A percentile compares a stretch with the other conserved stretches of the same genome.
phyloP scores from a whole-genome alignment of 2,797 vertebrate species.

The Mus spretus region DNA sequence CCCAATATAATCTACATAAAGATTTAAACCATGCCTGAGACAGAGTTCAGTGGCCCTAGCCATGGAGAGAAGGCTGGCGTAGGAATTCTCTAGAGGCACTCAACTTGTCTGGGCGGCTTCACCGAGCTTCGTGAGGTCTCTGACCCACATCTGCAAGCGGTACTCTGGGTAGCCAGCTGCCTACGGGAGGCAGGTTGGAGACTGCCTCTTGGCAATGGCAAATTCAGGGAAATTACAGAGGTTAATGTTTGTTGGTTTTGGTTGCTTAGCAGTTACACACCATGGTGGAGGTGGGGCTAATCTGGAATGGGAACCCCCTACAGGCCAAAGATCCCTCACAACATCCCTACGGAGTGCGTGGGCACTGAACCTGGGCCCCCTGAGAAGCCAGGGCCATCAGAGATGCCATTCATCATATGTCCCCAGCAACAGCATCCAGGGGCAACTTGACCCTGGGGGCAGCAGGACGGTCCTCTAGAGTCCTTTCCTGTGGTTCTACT shows the following conservation, averaged over 20 bases:
- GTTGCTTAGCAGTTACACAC: conserved; percentile 63
- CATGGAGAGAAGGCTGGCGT: neutral
- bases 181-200: conserved; percentile 41
- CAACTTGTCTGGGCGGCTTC: neutral
- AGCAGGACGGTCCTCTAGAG: neutral
- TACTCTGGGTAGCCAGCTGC: neutral
- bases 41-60: neutral
- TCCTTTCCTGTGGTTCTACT: neutral
- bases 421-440: neutral
- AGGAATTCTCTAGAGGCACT: neutral
- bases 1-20: neutral
- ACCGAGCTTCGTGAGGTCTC: neutral
- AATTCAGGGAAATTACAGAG: conserved; percentile 10
- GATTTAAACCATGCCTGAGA: neutral
- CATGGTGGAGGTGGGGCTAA: neutral
- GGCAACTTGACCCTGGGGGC: neutral
- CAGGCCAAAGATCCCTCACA: neutral
- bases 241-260: neutral
- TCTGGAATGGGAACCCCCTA: neutral
- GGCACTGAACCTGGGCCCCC: neutral
- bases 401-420: neutral
- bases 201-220: conserved; percentile 59
- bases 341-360: neutral
- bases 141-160: neutral
- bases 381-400: neutral